Evolutionary conservation across 2,113 vertebrate genomes (phyloP).

Genomic region (Ochotona princeps): DNA sequence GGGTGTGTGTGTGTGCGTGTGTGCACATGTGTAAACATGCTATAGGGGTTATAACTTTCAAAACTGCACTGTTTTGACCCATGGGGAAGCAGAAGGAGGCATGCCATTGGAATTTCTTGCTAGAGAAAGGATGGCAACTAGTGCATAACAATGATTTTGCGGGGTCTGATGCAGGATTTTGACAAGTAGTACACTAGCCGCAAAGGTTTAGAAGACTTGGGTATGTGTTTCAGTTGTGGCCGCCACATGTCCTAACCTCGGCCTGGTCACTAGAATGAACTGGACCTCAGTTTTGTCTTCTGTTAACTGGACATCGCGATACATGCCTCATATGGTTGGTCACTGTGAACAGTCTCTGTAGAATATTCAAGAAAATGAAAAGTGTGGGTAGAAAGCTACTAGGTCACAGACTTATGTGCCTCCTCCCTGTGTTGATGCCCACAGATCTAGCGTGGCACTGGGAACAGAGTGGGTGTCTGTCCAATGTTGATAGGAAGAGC

Average conservation of each 20-base stretch:
- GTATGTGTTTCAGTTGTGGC: neutral
- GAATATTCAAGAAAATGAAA: neutral
- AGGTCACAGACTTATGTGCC: neutral
- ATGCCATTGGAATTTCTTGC: neutral
- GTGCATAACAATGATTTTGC: neutral
- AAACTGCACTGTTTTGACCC: neutral
- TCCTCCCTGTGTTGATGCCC: neutral
- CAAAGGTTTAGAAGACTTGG: neutral
- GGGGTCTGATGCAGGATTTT: neutral
- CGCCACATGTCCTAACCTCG: neutral
- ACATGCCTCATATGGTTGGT: neutral
- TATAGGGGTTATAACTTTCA: neutral
- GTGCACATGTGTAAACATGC: too few species aligned
- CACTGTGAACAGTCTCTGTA: neutral
- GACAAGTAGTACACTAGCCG: too few species aligned
- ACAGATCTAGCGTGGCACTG: neutral
- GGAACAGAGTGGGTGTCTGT: neutral
- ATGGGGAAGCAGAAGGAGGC: neutral
- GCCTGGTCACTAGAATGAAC: neutral
- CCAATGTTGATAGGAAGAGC: neutral
- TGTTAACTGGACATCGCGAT: neutral
- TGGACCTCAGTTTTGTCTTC: neutral
- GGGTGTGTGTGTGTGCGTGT: too few species aligned
- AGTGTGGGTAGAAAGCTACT: too few species aligned
- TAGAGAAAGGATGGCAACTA: neutral